Evolutionary conservation across 1,140 invertebrate genomes (phyloP).

Genomic region (Augochlora pura): DNA sequence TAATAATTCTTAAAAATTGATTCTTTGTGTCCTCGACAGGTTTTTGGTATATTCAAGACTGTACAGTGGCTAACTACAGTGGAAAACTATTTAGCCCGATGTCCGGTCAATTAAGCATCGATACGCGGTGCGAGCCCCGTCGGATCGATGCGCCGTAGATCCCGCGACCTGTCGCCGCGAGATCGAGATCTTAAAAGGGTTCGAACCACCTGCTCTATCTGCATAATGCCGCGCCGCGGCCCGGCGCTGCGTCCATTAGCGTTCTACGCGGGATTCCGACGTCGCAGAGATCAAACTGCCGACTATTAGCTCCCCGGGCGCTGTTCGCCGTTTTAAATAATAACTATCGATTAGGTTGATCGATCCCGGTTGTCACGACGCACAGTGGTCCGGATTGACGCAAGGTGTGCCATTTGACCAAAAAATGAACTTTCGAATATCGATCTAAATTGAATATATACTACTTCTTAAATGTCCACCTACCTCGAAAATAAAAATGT

Average conservation of each 20-base stretch:
- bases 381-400: too few relatives aligned
- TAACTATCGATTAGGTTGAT: slow-evolving; percentile 56
- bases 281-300: slow-evolving; percentile 19
- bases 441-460: too few relatives aligned
- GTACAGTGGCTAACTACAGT: too few relatives aligned
- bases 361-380: neutral
- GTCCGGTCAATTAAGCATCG: slow-evolving; percentile 48
- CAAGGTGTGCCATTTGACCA: too few relatives aligned
- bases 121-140: slow-evolving; percentile 34
- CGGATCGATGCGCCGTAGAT: slow-evolving; percentile 43
- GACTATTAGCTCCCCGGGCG: slow-evolving; percentile 41
- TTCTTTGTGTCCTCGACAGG: too few relatives aligned
- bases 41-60: too few relatives aligned
- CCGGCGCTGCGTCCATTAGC: slow-evolving; percentile 57
- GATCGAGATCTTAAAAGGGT: slow-evolving; percentile 64
- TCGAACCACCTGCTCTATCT: slow-evolving; percentile 62
- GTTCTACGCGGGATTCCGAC: slow-evolving; percentile 14
- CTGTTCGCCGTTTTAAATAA: slow-evolving; percentile 55
- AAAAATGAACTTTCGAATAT: too few relatives aligned
- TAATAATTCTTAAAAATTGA: too few relatives aligned
- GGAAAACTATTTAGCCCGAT: slow-evolving; percentile 13
- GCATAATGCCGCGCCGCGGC: slow-evolving; percentile 58
- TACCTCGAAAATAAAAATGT: too few relatives aligned
- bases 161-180: slow-evolving; percentile 21
- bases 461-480: too few relatives aligned